Evolutionary conservation across 2,797 vertebrate genomes (phyloP).

Genomic region (Sebastes diploproa): DNA sequence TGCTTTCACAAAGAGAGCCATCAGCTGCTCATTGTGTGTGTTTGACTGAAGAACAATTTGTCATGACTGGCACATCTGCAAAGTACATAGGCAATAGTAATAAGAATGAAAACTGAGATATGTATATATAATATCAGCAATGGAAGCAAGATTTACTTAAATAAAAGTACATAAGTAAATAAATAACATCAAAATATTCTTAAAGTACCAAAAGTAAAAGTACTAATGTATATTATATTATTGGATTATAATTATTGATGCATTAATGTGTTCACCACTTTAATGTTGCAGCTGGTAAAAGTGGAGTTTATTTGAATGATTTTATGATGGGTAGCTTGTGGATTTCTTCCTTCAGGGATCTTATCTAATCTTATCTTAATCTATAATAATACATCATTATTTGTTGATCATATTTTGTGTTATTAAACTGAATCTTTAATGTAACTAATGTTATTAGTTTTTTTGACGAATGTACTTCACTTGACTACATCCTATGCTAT

Average conservation of each 20-base stretch:
- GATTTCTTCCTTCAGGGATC: background rate
- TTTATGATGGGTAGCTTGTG: background rate
- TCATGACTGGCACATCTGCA: background rate
- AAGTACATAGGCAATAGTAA: background rate
- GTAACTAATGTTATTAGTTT: background rate
- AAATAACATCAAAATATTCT: background rate
- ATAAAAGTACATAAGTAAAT: no score
- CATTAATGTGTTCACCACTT: no score
- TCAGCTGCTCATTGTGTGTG: background rate
- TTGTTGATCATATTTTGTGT: background rate
- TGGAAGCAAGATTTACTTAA: background rate
- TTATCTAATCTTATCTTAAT: background rate
- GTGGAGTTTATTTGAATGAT: background rate
- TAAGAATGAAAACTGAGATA: background rate
- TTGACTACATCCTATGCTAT: no score
- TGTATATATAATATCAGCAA: background rate
- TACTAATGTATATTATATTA: no score
- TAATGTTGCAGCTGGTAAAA: background rate
- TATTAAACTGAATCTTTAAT: background rate
- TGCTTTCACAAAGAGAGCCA: conserved; percentile 17
- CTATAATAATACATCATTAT: background rate
- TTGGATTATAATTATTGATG: no score
- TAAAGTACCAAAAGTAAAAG: no score
- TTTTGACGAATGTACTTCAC: no score
- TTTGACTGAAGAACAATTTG: background rate